Evolutionary conservation across 2,797 vertebrate genomes (phyloP).

Genomic region (Lithobates sylvaticus): DNA sequence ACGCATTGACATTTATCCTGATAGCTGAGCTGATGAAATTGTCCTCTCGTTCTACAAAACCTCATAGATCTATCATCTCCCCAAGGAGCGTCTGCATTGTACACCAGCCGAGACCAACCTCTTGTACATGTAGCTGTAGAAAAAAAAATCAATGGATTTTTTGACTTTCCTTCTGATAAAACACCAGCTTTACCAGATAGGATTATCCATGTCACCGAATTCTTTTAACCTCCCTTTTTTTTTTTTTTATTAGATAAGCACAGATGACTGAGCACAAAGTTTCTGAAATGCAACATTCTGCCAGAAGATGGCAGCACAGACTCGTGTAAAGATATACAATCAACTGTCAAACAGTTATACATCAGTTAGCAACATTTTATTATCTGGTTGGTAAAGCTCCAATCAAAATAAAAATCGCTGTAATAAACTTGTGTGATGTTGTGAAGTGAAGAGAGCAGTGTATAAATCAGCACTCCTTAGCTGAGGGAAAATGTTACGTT

Average conservation of each 20-base stretch:
- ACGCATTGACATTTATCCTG: conserved; percentile 42
- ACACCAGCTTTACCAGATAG: neutral
- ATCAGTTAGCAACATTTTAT: no score
- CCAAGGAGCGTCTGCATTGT: conserved; percentile 23
- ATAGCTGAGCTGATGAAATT: conserved; percentile 31
- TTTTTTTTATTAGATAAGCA: neutral
- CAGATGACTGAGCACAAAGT: neutral
- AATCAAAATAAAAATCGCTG: no score
- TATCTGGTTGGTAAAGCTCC: no score
- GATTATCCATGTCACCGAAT: neutral
- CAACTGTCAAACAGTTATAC: neutral
- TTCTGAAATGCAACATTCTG: neutral
- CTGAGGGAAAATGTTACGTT: no score
- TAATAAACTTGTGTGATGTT: no score
- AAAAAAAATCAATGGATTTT: conserved; percentile 36
- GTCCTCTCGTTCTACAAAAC: neutral
- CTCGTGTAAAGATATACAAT: neutral
- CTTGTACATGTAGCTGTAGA: neutral
- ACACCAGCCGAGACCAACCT: neutral
- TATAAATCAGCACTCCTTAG: no score
- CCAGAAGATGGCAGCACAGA: conserved; percentile 45
- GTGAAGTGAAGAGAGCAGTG: no score
- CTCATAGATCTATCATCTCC: neutral
- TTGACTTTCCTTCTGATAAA: conserved; percentile 27
- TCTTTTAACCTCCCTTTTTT: conserved; percentile 1